phyloP scores from a whole-genome alignment of 2,888 invertebrate species.

The Hirudinaria manillensis region DNA sequence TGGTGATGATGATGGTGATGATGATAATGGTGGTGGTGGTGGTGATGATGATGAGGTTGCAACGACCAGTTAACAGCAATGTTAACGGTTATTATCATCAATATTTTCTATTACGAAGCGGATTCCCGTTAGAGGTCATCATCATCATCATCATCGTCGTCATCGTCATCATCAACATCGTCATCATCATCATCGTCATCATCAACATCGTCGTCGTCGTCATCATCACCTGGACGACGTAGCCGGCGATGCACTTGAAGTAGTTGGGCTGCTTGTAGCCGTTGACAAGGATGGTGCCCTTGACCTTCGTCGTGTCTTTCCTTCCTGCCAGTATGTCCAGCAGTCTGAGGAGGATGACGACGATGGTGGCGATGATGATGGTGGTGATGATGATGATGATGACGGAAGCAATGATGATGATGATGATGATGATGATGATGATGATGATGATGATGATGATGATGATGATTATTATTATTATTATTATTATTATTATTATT shows the following conservation, averaged over 20 bases:
- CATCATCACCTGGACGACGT: slow-evolving; percentile 47
- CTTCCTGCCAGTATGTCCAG: slow-evolving; percentile 52
- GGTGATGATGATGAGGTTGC: slow-evolving; percentile 26
- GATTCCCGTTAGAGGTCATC: too few species aligned
- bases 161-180: too few species aligned
- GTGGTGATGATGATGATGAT: background rate
- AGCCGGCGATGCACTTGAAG: slow-evolving; percentile 55
- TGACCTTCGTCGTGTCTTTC: slow-evolving; percentile 40
- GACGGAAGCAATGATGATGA: slow-evolving; percentile 1
- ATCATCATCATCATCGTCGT: too few species aligned
- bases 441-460: background rate
- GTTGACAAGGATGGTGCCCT: slow-evolving; percentile 49
- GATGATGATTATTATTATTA: slow-evolving; percentile 11
- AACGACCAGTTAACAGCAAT: too few species aligned
- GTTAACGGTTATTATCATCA: too few species aligned
- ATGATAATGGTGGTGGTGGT: slow-evolving; percentile 18
- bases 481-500: background rate
- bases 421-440: slow-evolving; percentile 17
- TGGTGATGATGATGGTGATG: slow-evolving; percentile 31
- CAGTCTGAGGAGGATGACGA: slow-evolving; percentile 41
- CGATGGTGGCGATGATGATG: background rate
- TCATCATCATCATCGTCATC: too few species aligned
- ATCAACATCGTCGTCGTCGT: too few species aligned
- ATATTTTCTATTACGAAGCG: too few species aligned
- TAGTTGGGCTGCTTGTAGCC: slow-evolving; percentile 50